phyloP scores from a whole-genome alignment of 1,140 invertebrate genomes.

The Caenorhabditis elegans region DNA sequence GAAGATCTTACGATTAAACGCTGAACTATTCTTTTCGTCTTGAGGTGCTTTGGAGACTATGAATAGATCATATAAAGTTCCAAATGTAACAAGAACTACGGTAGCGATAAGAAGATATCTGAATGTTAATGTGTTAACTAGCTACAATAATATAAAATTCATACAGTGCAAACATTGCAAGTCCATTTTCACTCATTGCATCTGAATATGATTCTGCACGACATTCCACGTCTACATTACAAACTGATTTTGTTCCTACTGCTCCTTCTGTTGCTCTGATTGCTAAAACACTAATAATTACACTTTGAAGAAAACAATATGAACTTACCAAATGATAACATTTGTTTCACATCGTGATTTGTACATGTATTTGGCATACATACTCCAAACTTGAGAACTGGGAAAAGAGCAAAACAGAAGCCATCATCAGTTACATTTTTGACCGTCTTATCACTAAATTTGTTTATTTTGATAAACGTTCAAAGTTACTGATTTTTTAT shows the following conservation, averaged over 20 bases:
- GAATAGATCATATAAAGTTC: slow-evolving; percentile 60
- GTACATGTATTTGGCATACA: slow-evolving; percentile 65
- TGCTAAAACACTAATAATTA: too few relatives aligned
- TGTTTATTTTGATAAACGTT: neutral
- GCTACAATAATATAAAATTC: neutral
- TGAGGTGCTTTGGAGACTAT: slow-evolving; percentile 32
- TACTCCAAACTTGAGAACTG: slow-evolving; percentile 61
- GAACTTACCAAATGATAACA: slow-evolving; percentile 57
- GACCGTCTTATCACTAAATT: neutral
- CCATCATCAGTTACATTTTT: slow-evolving; percentile 50
- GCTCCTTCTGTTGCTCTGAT: slow-evolving; percentile 54
- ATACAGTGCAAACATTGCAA: slow-evolving; percentile 61
- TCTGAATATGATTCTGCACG: slow-evolving; percentile 59
- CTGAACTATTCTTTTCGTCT: neutral
- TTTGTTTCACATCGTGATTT: slow-evolving; percentile 60
- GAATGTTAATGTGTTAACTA: slow-evolving; percentile 11
- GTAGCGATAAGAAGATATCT: slow-evolving; percentile 58
- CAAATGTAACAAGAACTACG: slow-evolving; percentile 59
- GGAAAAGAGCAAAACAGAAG: slow-evolving; percentile 61
- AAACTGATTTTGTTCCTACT: slow-evolving; percentile 56
- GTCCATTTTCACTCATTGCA: slow-evolving; percentile 52
- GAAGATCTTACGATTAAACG: neutral
- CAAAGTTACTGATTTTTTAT: too few relatives aligned
- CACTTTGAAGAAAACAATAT: too few relatives aligned
- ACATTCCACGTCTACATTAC: slow-evolving; percentile 63